phyloP scores from a whole-genome alignment of 2,113 vertebrate genomes.

The Ptilorrhoa leucosticta region DNA sequence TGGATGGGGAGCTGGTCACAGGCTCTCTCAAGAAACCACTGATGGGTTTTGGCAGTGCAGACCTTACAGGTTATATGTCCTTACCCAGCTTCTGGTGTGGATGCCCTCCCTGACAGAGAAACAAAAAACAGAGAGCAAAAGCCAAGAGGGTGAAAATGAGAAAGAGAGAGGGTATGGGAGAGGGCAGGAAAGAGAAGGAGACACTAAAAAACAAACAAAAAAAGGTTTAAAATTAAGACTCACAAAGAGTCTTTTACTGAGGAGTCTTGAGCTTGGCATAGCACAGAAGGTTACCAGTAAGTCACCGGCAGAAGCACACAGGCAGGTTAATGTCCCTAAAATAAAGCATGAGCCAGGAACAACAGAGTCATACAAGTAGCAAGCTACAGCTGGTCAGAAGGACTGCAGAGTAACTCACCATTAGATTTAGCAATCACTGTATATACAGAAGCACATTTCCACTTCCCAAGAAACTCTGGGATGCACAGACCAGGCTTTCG shows the following conservation, averaged over 20 bases:
- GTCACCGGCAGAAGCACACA: background rate
- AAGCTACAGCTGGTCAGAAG: background rate
- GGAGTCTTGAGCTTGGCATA: background rate
- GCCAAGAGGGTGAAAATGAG: background rate
- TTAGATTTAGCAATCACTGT: background rate
- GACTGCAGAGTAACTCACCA: background rate
- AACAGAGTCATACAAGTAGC: conserved; percentile 8
- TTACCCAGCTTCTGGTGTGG: background rate
- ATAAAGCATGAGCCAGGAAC: conserved; percentile 25
- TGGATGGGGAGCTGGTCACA: background rate
- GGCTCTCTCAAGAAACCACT: background rate
- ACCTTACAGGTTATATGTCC: background rate
- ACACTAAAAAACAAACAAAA: background rate
- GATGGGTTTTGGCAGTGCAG: background rate
- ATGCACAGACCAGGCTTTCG: background rate
- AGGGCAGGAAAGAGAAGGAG: background rate
- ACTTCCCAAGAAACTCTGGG: background rate
- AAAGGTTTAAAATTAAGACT: background rate
- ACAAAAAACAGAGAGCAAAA: background rate
- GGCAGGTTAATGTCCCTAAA: conserved; percentile 47
- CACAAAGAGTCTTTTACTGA: conserved; percentile 18
- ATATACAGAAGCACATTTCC: background rate
- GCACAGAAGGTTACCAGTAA: background rate
- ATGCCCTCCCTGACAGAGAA: background rate
- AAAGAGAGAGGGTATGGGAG: background rate